phyloP scores from a whole-genome alignment of 1,140 invertebrate species.

The Palaemon carinicauda region DNA sequence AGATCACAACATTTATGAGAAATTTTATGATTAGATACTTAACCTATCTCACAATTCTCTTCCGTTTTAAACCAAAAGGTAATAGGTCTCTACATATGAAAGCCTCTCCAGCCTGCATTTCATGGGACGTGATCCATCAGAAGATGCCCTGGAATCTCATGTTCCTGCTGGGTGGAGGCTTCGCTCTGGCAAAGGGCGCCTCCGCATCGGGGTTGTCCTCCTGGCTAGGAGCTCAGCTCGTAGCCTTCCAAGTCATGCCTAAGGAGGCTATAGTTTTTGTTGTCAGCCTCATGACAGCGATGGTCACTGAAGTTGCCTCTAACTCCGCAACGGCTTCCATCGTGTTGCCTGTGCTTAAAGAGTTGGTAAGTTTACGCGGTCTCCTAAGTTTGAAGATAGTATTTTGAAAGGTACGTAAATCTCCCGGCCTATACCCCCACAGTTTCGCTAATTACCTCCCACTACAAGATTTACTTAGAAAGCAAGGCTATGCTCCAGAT shows the following conservation, averaged over 20 bases:
- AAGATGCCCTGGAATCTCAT: constrained; percentile 67
- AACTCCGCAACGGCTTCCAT: constrained; percentile 86
- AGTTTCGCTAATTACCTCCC: too few species aligned
- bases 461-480: too few species aligned
- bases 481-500: too few species aligned
- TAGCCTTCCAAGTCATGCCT: constrained; percentile 63
- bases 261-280: constrained; percentile 63
- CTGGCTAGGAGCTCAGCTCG: constrained; percentile 73
- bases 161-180: constrained; percentile 74
- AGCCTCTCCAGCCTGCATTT: not conserved
- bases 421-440: too few species aligned
- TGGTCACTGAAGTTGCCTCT: constrained; percentile 82
- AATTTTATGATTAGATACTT: too few species aligned
- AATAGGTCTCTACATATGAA: constrained; percentile 75
- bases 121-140: constrained; percentile 65
- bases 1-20: too few species aligned
- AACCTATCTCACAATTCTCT: not conserved
- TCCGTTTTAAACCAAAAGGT: constrained; percentile 72
- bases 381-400: too few species aligned
- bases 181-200: constrained; percentile 86
- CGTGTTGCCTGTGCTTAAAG: constrained; percentile 80
- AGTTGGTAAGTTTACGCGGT: constrained; percentile 70
- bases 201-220: constrained; percentile 75
- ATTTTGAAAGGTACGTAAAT: too few species aligned
- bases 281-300: constrained; percentile 66